phyloP scores from a whole-genome alignment of 2,113 vertebrate species.

The Chloropsis cyanopogon region DNA sequence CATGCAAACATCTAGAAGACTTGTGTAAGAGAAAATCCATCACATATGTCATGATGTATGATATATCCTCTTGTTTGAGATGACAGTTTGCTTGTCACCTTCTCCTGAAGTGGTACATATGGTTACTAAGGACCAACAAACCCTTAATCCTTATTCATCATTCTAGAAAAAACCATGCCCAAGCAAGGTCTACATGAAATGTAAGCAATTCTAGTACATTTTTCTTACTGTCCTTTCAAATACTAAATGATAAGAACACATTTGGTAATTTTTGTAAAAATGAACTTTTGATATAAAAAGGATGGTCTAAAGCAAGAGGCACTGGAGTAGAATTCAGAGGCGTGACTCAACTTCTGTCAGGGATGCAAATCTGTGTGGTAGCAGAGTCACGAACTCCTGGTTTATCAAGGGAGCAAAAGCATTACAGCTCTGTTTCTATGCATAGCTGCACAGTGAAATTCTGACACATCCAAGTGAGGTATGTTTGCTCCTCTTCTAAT shows the following conservation, averaged over 20 bases:
- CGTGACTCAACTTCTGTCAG: slow-evolving; percentile 29
- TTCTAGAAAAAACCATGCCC: not conserved
- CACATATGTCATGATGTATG: not conserved
- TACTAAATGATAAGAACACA: not conserved
- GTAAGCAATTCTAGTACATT: not conserved
- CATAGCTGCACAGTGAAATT: not conserved
- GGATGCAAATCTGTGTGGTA: not conserved
- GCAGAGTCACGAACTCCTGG: slow-evolving; percentile 21
- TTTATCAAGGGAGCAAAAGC: not conserved
- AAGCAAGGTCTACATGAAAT: not conserved
- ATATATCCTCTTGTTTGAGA: not conserved
- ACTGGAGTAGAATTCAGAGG: not conserved
- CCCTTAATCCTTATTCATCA: not conserved
- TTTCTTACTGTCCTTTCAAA: not conserved
- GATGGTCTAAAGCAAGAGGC: not conserved
- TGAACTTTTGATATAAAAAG: not conserved
- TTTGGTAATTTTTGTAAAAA: not conserved
- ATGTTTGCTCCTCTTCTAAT: not conserved
- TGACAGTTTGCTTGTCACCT: not conserved
- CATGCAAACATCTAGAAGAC: not conserved
- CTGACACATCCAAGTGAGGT: not conserved
- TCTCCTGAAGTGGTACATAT: not conserved
- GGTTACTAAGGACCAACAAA: not conserved
- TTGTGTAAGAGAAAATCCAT: not conserved
- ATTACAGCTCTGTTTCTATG: not conserved